phyloP scores from a whole-genome alignment of 2,797 vertebrate genomes.

The Phrynocephalus forsythii region DNA sequence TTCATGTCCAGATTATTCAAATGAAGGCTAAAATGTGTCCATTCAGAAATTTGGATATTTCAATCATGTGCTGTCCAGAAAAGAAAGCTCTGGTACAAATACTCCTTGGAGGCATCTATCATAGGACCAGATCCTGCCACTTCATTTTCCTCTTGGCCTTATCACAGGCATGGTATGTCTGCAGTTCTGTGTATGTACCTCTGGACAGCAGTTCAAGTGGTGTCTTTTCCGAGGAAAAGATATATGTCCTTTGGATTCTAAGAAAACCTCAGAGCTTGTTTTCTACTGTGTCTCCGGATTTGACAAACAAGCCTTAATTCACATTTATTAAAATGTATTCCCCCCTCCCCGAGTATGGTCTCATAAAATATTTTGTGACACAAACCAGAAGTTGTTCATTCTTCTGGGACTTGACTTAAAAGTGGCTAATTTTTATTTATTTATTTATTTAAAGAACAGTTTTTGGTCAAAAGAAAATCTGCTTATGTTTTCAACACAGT shows the following conservation, averaged over 20 bases:
- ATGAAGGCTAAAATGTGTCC: background rate
- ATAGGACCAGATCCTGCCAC: background rate
- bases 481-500: slow-evolving; percentile 29
- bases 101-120: background rate
- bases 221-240: background rate
- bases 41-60: background rate
- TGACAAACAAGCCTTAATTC: slow-evolving; percentile 35
- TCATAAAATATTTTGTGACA: slow-evolving; percentile 46
- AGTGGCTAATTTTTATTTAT: slow-evolving; percentile 9
- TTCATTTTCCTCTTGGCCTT: background rate
- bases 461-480: slow-evolving; percentile 29
- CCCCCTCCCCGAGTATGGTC: slow-evolving; percentile 37
- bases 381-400: slow-evolving; percentile 42
- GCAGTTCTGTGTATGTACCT: background rate
- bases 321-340: slow-evolving; percentile 33
- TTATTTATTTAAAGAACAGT: background rate
- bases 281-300: background rate
- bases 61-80: background rate
- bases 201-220: background rate
- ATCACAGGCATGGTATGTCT: background rate
- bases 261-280: slow-evolving; percentile 6
- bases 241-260: slow-evolving; percentile 10
- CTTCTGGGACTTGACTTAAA: slow-evolving; percentile 45
- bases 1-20: background rate
- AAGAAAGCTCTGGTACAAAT: background rate